Base-by-base conservation (phyloP, 2,888 invertebrate genomes). In the Agonopterix arenella region DNA sequence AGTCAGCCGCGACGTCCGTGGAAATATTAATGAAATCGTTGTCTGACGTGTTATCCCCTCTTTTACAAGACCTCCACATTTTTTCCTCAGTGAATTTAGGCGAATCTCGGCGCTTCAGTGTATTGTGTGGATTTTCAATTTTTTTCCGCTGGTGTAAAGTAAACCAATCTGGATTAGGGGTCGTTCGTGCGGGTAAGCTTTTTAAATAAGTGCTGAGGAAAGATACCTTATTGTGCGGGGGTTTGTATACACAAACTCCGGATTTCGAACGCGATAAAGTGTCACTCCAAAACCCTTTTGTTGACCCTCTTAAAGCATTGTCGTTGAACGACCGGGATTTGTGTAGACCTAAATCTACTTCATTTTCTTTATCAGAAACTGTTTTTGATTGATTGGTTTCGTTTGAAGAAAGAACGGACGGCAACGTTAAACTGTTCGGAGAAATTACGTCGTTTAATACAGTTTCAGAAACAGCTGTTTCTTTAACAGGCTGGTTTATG, bases 171-270 rank as follows among this genome's bases (percentile, higher is more conserved):
- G 83, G 82, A 77, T 82, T 84, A 70, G 78, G 73, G 62, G 69
- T 73, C 61, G 79, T 74, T 57, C 83, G 77, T 47, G 73, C 68
- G 57, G 79, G 84, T 76, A 90, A 77, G 76, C 89, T 90, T 76
- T 83, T 89, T 70, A 90, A 76, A 68, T 90, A 89, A 68, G 89
- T 90, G 65, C 86, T 84, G 52, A 90, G 73, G 68, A 90, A 90
- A 52, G 84, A 83, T 71, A 89, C 76, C 67, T 89, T 89, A 69
- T 86, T 86, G 66, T 76, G 73, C 11, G 88, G 89, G 38, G 70
- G 73, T 54, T 75, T 75, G 67, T 84, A 88, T 56, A 76, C 61
- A 55, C 48, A 48, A 11, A 74, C 64, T 46, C 83, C 79, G 41
- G 89, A 88, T 66, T 81, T 80, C 11, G 86, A 89, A 52, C 89